A percentile compares a stretch with the other conserved stretches of the same genome.
phyloP scores from a whole-genome alignment of 2,113 vertebrate species.

The Anguilla japonica region DNA sequence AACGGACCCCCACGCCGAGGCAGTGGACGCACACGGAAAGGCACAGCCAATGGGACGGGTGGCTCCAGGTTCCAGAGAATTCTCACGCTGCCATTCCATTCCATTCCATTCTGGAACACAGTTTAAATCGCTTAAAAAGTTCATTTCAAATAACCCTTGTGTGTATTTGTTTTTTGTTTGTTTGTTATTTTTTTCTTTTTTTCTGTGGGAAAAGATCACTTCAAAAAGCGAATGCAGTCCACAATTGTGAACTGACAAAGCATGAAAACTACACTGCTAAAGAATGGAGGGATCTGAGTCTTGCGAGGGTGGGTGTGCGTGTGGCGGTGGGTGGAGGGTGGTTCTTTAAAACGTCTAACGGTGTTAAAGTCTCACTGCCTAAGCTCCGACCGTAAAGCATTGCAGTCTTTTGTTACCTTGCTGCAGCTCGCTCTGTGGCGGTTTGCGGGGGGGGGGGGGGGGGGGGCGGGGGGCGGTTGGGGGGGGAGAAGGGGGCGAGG shows the following conservation, averaged over 20 bases:
- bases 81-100: neutral
- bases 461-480: neutral
- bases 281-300: neutral
- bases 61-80: neutral
- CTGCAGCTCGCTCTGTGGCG: neutral
- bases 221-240: neutral
- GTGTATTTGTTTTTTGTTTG: neutral
- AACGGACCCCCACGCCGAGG: neutral
- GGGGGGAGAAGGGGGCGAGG: neutral
- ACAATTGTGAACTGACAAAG: conserved; percentile 39
- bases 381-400: conserved; percentile 15
- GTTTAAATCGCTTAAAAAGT: neutral
- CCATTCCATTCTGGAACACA: neutral
- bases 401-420: conserved; percentile 4
- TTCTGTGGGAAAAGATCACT: neutral
- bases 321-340: neutral
- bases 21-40: neutral
- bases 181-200: neutral
- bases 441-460: neutral
- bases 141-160: neutral
- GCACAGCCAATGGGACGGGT: neutral
- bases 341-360: neutral
- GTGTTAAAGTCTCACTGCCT: neutral
- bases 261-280: neutral
- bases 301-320: neutral